Conservation (phyloP, 2,888 invertebrate genomes). For the Diabrotica balteata region DNA sequence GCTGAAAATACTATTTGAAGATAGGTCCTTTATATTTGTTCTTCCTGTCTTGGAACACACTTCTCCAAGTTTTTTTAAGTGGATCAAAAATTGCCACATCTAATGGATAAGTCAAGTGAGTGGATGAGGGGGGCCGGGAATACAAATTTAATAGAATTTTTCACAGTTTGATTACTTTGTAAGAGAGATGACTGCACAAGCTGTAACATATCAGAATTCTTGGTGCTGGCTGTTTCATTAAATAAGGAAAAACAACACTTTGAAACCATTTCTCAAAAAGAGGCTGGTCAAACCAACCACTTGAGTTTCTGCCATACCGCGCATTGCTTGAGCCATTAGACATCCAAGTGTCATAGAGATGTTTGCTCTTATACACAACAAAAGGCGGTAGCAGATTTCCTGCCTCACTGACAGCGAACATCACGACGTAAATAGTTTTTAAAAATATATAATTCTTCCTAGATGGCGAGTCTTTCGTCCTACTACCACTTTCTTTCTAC, state of each 20-base stretch:
- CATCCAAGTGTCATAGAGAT: conserved; percentile 18
- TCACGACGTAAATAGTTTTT: conserved; percentile 21
- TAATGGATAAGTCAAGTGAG: too few species aligned
- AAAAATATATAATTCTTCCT: conserved; percentile 15
- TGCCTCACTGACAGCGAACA: conserved; percentile 18
- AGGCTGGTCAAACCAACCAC: conserved; percentile 7
- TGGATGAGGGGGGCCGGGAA: conserved; percentile 2
- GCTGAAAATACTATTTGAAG: too few species aligned
- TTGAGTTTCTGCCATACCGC: not conserved
- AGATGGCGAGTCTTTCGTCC: conserved; percentile 9
- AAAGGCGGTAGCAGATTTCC: conserved; percentile 16
- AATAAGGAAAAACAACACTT: too few species aligned
- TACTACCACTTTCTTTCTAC: conserved; percentile 11
- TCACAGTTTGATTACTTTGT: not conserved
- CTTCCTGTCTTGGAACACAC: too few species aligned
- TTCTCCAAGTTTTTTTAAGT: too few species aligned
- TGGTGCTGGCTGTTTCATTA: not conserved
- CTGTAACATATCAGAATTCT: not conserved
- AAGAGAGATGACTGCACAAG: conserved; percentile 8
- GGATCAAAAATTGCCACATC: too few species aligned
- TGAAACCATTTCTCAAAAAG: conserved; percentile 1
- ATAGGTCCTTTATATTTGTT: too few species aligned
- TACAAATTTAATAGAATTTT: conserved; percentile 10
- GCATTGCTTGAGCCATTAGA: conserved; percentile 1
- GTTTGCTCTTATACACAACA: conserved; percentile 18